phyloP scores from a whole-genome alignment of 2,888 invertebrate genomes.

The Margaritifera margaritifera region DNA sequence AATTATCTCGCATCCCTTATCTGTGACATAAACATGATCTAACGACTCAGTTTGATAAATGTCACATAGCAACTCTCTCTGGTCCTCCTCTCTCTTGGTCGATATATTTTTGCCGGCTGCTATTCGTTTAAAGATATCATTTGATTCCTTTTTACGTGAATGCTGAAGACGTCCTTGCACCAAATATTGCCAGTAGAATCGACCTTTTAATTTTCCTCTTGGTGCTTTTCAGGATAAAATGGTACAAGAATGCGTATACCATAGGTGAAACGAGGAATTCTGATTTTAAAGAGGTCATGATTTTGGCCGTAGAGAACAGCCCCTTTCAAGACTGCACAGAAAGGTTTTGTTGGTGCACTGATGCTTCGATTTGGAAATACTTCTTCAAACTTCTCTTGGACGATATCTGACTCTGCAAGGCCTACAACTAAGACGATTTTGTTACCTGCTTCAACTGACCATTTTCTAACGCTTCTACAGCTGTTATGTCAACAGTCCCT shows the following conservation, averaged over 20 bases:
- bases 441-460: too few species aligned
- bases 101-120: conserved; percentile 24
- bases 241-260: conserved; percentile 26
- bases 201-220: conserved; percentile 15
- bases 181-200: conserved; percentile 14
- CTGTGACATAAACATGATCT: conserved; percentile 23
- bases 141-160: conserved; percentile 21
- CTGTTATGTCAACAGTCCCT: too few species aligned
- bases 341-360: too few species aligned
- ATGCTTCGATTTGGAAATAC: too few species aligned
- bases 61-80: conserved; percentile 10
- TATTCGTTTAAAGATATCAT: conserved; percentile 23
- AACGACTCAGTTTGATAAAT: conserved; percentile 17
- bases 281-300: conserved; percentile 24
- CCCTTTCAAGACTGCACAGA: too few species aligned
- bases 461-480: too few species aligned
- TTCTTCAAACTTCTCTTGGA: too few species aligned
- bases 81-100: conserved; percentile 18
- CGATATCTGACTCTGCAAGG: too few species aligned
- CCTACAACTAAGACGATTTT: too few species aligned
- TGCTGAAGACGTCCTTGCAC: conserved; percentile 26
- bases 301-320: conserved; percentile 31
- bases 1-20: conserved; percentile 22
- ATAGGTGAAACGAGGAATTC: conserved; percentile 27
- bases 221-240: conserved; percentile 16